Percentiles rank a stretch among this genome's conserved stretches.
phyloP scores from a whole-genome alignment of 2,113 vertebrate genomes.

The Semnornis frantzii region DNA sequence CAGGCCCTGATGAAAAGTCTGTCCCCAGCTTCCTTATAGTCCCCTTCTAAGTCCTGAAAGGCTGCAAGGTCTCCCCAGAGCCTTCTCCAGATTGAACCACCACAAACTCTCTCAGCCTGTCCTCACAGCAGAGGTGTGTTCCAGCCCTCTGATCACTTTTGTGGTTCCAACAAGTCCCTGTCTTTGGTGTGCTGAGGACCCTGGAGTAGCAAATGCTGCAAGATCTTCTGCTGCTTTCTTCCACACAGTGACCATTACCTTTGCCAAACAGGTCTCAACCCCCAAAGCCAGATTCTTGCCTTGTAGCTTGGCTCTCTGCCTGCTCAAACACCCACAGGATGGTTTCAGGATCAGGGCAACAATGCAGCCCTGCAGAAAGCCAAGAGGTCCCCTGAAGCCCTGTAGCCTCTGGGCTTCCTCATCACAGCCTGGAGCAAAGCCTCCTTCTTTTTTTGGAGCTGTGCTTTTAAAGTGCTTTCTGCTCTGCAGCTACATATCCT shows the following conservation, averaged over 20 bases:
- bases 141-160: too few species aligned
- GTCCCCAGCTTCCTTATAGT: neutral
- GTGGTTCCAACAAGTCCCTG: too few species aligned
- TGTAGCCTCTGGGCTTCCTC: neutral
- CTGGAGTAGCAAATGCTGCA: neutral
- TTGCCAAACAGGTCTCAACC: neutral
- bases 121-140: neutral
- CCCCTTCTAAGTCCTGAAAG: neutral
- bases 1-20: neutral
- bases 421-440: neutral
- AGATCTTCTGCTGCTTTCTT: neutral
- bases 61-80: neutral
- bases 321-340: fast-evolving
- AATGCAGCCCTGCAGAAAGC: neutral
- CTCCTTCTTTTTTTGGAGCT: neutral
- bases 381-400: neutral
- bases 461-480: neutral
- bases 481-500: neutral
- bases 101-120: neutral
- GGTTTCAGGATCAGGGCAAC: neutral
- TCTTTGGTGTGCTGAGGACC: neutral
- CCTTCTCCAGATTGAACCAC: neutral
- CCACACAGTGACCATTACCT: fast-evolving
- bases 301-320: neutral
- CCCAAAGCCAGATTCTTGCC: neutral